Evolutionary conservation across 1,140 invertebrate species (phyloP).

Genomic region (Cardiocondyla obscurior): DNA sequence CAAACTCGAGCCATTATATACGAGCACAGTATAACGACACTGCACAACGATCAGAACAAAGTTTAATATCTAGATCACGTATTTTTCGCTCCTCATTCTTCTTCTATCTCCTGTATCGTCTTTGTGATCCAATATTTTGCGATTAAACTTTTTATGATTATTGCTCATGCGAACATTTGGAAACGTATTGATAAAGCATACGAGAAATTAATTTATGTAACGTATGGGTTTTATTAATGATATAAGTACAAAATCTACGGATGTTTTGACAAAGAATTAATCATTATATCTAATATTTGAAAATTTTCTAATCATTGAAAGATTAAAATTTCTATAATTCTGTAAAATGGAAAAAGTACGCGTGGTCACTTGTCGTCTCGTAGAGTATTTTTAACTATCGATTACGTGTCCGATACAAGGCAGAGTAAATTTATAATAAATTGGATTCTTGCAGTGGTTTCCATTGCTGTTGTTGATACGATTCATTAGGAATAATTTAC

Average conservation of each 20-base stretch:
- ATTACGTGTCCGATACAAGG: constrained; percentile 63
- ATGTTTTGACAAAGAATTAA: constrained; percentile 1
- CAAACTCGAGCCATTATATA: constrained; percentile 60
- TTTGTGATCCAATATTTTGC: constrained; percentile 26
- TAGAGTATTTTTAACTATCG: constrained; percentile 57
- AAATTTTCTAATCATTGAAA: not conserved
- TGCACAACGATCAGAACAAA: constrained; percentile 29
- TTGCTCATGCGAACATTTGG: constrained; percentile 14
- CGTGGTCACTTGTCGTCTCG: constrained; percentile 30
- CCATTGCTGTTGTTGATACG: constrained; percentile 49
- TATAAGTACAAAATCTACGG: not conserved
- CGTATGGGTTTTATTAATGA: not conserved
- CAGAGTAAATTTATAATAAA: constrained; percentile 60
- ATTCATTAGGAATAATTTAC: constrained; percentile 63
- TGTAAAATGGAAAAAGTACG: constrained; percentile 34
- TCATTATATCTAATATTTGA: constrained; percentile 1
- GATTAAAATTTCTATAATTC: constrained; percentile 18
- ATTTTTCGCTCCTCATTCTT: constrained; percentile 56
- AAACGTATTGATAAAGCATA: not conserved
- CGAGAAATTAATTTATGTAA: not conserved
- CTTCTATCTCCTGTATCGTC: constrained; percentile 16
- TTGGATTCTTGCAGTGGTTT: constrained; percentile 32
- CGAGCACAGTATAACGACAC: constrained; percentile 57
- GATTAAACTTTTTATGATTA: constrained; percentile 64
- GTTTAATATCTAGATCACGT: constrained; percentile 68